phyloP scores from a whole-genome alignment of 2,113 vertebrate genomes.

The Callipepla californica region DNA sequence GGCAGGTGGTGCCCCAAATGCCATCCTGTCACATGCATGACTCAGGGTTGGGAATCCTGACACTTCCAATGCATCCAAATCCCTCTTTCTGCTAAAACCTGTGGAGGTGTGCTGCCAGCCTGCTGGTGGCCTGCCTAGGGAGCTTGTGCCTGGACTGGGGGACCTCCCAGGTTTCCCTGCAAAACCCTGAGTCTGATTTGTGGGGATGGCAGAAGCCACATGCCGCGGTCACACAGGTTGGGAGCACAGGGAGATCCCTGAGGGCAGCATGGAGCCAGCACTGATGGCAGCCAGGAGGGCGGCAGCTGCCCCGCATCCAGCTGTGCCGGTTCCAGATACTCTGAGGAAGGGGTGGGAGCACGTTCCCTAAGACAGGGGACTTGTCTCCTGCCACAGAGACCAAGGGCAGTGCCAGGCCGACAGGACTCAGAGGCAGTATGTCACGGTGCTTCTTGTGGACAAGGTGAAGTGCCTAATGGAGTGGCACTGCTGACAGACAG shows the following conservation, averaged over 20 bases:
- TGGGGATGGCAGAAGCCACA: background rate
- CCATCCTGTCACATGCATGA: background rate
- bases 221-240: background rate
- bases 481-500: background rate
- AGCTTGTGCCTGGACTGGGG: background rate
- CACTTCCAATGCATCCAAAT: background rate
- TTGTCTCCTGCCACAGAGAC: background rate
- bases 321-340: background rate
- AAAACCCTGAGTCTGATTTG: background rate
- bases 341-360: background rate
- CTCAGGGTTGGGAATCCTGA: background rate
- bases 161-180: background rate
- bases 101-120: background rate
- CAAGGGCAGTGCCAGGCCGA: background rate
- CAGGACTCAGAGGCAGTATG: background rate
- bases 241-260: background rate
- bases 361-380: background rate
- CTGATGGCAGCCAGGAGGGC: background rate
- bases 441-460: background rate
- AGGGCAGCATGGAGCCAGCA: slow-evolving; percentile 18
- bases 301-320: background rate
- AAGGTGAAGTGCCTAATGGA: background rate
- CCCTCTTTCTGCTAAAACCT: background rate
- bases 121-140: background rate
- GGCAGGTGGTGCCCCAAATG: background rate